Evolutionary conservation across 2,888 invertebrate species (phyloP), one percentile per base, ranked within the genome.

Genomic region (Mythimna impura): DNA sequence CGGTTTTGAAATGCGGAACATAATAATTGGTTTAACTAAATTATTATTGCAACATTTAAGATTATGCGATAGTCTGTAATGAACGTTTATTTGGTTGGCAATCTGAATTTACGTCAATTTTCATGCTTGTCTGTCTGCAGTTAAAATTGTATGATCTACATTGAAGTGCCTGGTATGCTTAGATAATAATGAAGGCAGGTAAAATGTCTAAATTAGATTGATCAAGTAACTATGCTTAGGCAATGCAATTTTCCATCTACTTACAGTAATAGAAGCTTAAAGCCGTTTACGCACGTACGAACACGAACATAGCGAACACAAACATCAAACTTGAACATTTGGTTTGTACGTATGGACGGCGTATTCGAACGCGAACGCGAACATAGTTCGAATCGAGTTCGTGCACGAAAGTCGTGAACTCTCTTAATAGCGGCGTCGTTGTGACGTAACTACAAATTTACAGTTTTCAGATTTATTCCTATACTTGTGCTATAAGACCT

Each of bases 11-110:
- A 80, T 81, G 74, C 22, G 25, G 75, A 60, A 73, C 83, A 73
- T 58, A 74, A 79, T 84, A 86, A 86, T 85, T 83, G 84, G 83
- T 82, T 84, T 70, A 66, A 63, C 66, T 43, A 25, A 78, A 74
- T 83, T 73, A 65, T 34, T 60, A 30, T 86, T 81, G 83, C 78
- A 73, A 80, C 65, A 75, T 65, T 75, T 71, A 70, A 80, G 83
- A 82, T 82, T 79, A 69, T 79, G 76, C 62, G 81, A 73, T 81
- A 73, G 80, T 61, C 22, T 55, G 43, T 74, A 81, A 78, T 81
- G 52, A 75, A 72, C 69, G 67, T 55, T 75, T 81, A 81, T 81
- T 76, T 81, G 40, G 57, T 60, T 64, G 65, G 25, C 68, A 63
- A 64, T 71, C 70, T 78, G 68, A 68, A 73, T 78, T 78, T 47